A percentile compares a stretch with the other conserved stretches of the same genome.
phyloP scores from a whole-genome alignment of 1,140 invertebrate species.

The Trachymyrmex septentrionalis region DNA sequence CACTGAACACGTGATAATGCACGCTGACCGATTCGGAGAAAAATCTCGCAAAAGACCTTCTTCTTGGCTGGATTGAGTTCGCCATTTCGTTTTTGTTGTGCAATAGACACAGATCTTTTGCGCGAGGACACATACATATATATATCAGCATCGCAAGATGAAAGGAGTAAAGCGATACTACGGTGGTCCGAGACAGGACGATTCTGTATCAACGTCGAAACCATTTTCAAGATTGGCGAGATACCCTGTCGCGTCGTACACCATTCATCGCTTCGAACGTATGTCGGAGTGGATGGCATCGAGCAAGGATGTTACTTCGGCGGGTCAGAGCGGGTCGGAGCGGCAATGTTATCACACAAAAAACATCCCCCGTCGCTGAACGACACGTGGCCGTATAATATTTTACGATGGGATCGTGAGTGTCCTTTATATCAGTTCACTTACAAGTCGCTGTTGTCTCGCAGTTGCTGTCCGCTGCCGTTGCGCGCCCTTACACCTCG shows the following conservation, averaged over 20 bases:
- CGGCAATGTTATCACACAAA: slow-evolving; percentile 63
- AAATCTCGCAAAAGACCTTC: slow-evolving; percentile 27
- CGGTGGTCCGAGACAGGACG: background rate
- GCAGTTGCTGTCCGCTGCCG: slow-evolving; percentile 7
- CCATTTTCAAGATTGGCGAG: slow-evolving; percentile 69
- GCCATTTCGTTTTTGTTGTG: slow-evolving; percentile 51
- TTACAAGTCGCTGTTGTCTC: slow-evolving; percentile 69
- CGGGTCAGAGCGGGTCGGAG: background rate
- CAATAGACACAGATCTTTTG: slow-evolving; percentile 38
- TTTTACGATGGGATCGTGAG: slow-evolving; percentile 82
- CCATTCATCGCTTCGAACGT: slow-evolving; percentile 34
- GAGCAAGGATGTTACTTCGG: background rate
- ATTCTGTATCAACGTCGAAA: slow-evolving; percentile 56
- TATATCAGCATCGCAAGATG: background rate
- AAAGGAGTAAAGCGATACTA: background rate
- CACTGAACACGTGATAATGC: background rate
- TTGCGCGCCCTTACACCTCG: background rate
- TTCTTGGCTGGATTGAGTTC: slow-evolving; percentile 74
- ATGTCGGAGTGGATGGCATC: slow-evolving; percentile 18
- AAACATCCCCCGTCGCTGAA: slow-evolving; percentile 34
- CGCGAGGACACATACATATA: background rate
- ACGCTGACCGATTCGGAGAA: background rate
- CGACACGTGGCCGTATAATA: slow-evolving; percentile 71
- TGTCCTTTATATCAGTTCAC: slow-evolving; percentile 80
- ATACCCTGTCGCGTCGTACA: slow-evolving; percentile 56